Conservation (phyloP, 2,113 vertebrate species). For the Rana temporaria region DNA sequence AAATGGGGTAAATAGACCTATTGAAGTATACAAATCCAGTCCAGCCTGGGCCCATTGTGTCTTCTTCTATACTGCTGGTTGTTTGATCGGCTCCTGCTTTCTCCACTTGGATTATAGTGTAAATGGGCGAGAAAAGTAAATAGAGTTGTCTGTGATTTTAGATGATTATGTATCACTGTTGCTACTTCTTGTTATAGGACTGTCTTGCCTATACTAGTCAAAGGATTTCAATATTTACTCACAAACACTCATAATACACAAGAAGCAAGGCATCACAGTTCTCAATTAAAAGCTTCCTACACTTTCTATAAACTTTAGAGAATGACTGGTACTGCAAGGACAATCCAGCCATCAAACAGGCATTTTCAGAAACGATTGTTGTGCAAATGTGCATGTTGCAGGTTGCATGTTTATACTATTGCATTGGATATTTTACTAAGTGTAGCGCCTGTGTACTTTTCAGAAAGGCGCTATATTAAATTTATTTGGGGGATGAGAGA, state of each 20-base stretch:
- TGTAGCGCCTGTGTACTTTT: no score
- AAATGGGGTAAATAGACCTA: neutral
- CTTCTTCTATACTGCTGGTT: neutral
- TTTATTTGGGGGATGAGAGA: no score
- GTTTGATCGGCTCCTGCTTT: neutral
- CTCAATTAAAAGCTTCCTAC: no score
- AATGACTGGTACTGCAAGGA: no score
- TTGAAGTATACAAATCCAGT: constrained; percentile 6
- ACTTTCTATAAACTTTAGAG: no score
- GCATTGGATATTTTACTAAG: no score
- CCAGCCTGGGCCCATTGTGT: neutral
- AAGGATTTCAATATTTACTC: neutral
- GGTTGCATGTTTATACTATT: no score
- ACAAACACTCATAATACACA: constrained; percentile 11
- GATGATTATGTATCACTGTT: neutral
- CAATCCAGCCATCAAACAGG: no score
- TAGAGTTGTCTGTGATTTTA: neutral
- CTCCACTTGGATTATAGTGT: constrained; percentile 10
- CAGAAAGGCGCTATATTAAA: no score
- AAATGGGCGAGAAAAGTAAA: constrained; percentile 2
- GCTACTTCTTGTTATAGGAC: neutral
- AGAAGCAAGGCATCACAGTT: no score
- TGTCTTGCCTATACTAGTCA: neutral
- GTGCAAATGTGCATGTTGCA: no score
- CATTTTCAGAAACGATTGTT: no score